phyloP scores from a whole-genome alignment of 2,113 vertebrate genomes.

The Crotophaga sulcirostris region DNA sequence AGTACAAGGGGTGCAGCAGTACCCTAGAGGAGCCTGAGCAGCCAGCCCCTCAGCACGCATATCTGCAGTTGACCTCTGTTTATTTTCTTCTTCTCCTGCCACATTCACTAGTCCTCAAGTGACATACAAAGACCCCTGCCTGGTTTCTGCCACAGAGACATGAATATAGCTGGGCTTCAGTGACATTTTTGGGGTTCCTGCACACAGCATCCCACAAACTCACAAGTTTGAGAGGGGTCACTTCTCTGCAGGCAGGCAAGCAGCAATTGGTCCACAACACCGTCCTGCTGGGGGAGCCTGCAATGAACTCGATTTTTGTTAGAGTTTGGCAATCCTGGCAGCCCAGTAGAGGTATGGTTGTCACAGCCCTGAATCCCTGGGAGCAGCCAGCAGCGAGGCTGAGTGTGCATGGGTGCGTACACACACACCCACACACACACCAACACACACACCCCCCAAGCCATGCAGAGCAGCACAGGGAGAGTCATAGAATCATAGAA shows the following conservation, averaged over 20 bases:
- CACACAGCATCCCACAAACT: not conserved
- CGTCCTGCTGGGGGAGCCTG: not conserved
- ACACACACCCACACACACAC: not conserved
- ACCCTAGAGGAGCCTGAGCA: fast-evolving
- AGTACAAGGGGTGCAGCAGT: no score
- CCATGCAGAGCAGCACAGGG: not conserved
- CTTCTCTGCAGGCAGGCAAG: not conserved
- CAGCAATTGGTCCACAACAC: fast-evolving
- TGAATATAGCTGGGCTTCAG: fast-evolving
- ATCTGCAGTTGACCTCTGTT: not conserved
- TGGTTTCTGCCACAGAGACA: not conserved
- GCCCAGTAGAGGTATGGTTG: not conserved
- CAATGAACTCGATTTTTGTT: not conserved
- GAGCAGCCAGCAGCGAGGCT: not conserved
- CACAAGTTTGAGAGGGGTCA: not conserved
- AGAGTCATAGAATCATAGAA: no score
- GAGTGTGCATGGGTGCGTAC: not conserved
- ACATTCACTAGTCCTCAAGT: not conserved
- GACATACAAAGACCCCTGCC: not conserved
- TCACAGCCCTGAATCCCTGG: not conserved
- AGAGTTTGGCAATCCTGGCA: not conserved
- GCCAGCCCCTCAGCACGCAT: not conserved
- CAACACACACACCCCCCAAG: not conserved
- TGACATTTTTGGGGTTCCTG: not conserved
- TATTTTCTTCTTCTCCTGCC: not conserved